Percentiles rank a stretch among this genome's conserved stretches.
These are phyloP conservation scores for Hyalella azteca DNA, from an alignment of 2,888 invertebrate genomes.

Conservation along the genomic window DNA sequence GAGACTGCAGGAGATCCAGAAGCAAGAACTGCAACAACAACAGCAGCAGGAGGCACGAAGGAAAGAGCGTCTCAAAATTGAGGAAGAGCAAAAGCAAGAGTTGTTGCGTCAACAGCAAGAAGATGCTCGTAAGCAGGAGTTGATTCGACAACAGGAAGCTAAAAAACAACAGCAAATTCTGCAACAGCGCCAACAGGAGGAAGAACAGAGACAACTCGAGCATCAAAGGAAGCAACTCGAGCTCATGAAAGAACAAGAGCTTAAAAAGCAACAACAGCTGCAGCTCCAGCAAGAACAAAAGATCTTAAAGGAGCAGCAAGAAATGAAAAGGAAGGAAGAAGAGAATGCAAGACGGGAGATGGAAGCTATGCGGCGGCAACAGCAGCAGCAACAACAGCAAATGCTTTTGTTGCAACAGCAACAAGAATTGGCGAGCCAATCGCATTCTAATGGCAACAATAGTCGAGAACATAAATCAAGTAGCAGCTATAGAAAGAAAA, in stretches of 20 bases:
- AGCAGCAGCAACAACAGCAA: conserved; percentile 16
- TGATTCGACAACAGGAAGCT: not conserved
- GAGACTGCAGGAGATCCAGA: not conserved
- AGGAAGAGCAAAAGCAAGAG: conserved; percentile 16
- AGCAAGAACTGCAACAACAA: not conserved
- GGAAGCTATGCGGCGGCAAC: not conserved
- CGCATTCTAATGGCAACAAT: not conserved
- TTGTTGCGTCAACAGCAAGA: not conserved
- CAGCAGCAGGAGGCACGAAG: not conserved
- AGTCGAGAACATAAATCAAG: conserved; percentile 39
- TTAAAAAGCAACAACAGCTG: conserved; percentile 25
- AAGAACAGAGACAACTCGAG: conserved; percentile 19
- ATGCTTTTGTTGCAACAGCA: not conserved
- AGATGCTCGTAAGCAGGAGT: not conserved
- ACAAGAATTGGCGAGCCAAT: not conserved
- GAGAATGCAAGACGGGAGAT: not conserved
- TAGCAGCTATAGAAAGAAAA: conserved; percentile 37
- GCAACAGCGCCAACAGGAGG: conserved; percentile 21
- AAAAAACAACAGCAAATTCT: not conserved
- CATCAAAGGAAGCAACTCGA: conserved; percentile 1
- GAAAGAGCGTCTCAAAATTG: not conserved
- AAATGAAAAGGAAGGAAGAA: not conserved
- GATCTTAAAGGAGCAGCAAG: not conserved
- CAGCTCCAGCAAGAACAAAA: not conserved
- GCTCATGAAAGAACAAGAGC: conserved; percentile 9